These are phyloP conservation scores for Penaeus vannamei DNA, from an alignment of 1,140 invertebrate genomes.

Conservation along the genomic window DNA sequence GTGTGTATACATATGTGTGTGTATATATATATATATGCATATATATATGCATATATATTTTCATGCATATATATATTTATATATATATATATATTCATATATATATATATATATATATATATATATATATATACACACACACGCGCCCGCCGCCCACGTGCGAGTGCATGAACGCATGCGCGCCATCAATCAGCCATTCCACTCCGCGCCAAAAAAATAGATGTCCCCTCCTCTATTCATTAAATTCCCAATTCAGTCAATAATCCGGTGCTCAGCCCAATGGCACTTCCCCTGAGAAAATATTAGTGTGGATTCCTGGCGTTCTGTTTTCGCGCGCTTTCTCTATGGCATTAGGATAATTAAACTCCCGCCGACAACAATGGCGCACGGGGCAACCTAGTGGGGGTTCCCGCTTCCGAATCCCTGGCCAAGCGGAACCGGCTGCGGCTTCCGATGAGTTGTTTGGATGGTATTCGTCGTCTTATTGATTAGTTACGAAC, in stretches of 20 bases:
- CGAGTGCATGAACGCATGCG: no score
- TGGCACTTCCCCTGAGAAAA: slow-evolving; percentile 50
- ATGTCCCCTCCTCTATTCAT: not conserved
- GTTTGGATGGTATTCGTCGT: no score
- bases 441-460: not conserved
- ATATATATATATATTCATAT: slow-evolving; percentile 51
- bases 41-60: not conserved
- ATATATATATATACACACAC: not conserved
- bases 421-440: not conserved
- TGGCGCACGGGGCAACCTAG: not conserved
- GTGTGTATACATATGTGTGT: not conserved
- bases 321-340: slow-evolving; percentile 21
- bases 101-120: slow-evolving; percentile 53
- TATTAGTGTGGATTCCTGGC: slow-evolving; percentile 36
- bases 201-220: not conserved
- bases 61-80: slow-evolving; percentile 23
- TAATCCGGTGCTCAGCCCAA: not conserved
- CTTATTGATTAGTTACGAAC: no score
- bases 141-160: no score
- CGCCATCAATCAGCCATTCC: not conserved
- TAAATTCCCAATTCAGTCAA: slow-evolving; percentile 6
- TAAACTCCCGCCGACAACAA: slow-evolving; percentile 33
- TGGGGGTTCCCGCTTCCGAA: slow-evolving; percentile 12
- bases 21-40: not conserved
- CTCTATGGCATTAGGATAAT: slow-evolving; percentile 46